Conservation (phyloP, 2,113 vertebrate genomes). For the Callospermophilus lateralis region DNA sequence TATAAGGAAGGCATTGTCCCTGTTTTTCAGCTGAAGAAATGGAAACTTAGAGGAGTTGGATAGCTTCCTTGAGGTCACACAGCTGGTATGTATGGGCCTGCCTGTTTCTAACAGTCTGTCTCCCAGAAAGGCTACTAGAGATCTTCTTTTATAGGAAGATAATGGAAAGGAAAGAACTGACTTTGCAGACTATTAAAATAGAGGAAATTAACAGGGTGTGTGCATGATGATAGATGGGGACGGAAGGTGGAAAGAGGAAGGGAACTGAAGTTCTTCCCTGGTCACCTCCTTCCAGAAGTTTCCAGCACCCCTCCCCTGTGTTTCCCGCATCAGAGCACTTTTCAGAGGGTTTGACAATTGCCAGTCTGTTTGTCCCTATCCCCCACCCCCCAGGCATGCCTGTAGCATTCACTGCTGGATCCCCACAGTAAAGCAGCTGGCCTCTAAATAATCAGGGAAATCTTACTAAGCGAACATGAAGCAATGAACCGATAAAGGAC, state of each 20-base stretch:
- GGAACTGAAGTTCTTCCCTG: not conserved
- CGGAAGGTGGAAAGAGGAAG: not conserved
- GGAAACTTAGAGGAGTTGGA: not conserved
- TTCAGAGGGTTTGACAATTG: not conserved
- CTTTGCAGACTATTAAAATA: not conserved
- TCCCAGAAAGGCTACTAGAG: not conserved
- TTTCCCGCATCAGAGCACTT: not conserved
- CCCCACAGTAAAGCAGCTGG: not conserved
- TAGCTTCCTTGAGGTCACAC: not conserved
- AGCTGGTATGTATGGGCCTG: not conserved
- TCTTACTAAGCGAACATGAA: not conserved
- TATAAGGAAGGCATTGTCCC: not conserved
- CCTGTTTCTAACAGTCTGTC: not conserved
- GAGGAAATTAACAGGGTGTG: not conserved
- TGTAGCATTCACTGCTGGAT: not conserved
- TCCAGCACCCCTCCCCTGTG: too few species aligned
- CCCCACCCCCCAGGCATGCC: not conserved
- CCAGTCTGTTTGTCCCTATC: not conserved
- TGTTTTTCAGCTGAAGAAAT: conserved; percentile 41
- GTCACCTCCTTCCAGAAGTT: not conserved
- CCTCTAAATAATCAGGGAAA: not conserved
- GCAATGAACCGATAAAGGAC: not conserved
- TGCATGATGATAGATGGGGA: not conserved
- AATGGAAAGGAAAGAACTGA: not conserved
- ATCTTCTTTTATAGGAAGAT: not conserved